Base-by-base conservation (phyloP, 2,797 vertebrate species). In the Aphelocoma californica region DNA sequence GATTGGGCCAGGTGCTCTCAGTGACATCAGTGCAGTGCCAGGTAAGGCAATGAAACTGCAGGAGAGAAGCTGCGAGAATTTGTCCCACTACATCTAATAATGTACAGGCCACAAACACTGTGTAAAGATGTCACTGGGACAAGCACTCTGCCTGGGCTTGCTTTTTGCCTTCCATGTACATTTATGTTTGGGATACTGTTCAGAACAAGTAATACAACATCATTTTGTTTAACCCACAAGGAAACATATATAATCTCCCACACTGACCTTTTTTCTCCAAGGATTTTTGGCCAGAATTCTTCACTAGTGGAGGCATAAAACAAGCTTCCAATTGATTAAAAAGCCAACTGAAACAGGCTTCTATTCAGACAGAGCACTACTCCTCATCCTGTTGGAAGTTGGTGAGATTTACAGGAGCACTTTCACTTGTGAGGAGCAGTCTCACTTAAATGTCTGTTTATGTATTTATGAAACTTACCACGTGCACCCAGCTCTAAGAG, bases 91-190 rank as follows among this genome's bases (percentile, higher is more conserved):
- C 6, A 13, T 90, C 48, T 61, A 24, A 65, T 84, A 79, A 72
- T 75, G 60, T 94, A 72, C 73, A 89, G 81, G 86, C 93, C 91
- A 83, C 60, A 74, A 90, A 88, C 92, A 92, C 93, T 96, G 94
- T 93, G 90, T 95, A 78, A 96, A 85, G 81, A 42, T 84, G 79
- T 92, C 84, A 86, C 95, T 96, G 97, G 86, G 77, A 93, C 86
- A 90, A 53, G 65, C 90, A 78, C 29, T 90, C 32, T 29, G 54
- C 32, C 48, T 72, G 32, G 81, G 71, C 91, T 94, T 92, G 57
- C 72, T 89, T 86, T 95, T 77, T 81, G 88, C 95, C 73, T 84
- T 95, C 60, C 8, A 2, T 93, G 72, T 93, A 65, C 31, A 18
- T 92, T 90, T 93, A 83, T 74, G 83, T 93, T 95, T 96, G 60